Conservation (phyloP, 2,797 vertebrate genomes). For the Hydrocynus forskahlii region DNA sequence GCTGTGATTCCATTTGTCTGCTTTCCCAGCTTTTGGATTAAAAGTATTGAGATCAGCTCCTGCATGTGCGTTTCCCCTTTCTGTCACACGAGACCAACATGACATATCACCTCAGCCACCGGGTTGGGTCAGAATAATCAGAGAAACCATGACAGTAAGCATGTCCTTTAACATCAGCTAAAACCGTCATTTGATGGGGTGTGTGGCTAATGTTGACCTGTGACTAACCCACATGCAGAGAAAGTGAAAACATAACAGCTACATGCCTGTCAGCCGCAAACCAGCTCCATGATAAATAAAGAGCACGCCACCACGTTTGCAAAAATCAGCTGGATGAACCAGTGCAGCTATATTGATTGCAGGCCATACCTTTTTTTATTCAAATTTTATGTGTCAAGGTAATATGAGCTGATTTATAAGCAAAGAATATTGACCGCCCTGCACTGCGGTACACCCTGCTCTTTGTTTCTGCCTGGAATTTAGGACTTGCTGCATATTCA, state of each 20-base stretch:
- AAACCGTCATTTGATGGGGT: slow-evolving; percentile 20
- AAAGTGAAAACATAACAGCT: not conserved
- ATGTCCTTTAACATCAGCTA: slow-evolving; percentile 10
- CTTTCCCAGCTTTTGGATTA: too few relatives aligned
- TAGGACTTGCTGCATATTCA: slow-evolving; percentile 11
- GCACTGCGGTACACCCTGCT: not conserved
- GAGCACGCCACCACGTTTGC: not conserved
- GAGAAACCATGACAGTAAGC: not conserved
- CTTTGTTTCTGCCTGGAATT: not conserved
- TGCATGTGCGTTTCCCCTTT: not conserved
- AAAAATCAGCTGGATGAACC: not conserved
- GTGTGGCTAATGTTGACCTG: slow-evolving; percentile 10
- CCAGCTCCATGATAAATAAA: not conserved
- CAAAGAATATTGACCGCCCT: slow-evolving; percentile 7
- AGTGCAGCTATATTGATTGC: slow-evolving; percentile 6
- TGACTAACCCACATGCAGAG: slow-evolving; percentile 4
- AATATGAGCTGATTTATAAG: slow-evolving; percentile 9
- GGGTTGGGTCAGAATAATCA: slow-evolving; percentile 1
- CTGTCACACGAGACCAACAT: too few relatives aligned
- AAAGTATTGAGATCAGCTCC: not conserved
- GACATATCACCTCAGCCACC: slow-evolving; percentile 6
- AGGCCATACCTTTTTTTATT: not conserved
- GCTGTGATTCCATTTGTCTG: too few relatives aligned
- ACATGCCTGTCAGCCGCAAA: not conserved
- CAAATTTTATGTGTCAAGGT: slow-evolving; percentile 17